phyloP scores from a whole-genome alignment of 2,113 vertebrate genomes.

The Vombatus ursinus region DNA sequence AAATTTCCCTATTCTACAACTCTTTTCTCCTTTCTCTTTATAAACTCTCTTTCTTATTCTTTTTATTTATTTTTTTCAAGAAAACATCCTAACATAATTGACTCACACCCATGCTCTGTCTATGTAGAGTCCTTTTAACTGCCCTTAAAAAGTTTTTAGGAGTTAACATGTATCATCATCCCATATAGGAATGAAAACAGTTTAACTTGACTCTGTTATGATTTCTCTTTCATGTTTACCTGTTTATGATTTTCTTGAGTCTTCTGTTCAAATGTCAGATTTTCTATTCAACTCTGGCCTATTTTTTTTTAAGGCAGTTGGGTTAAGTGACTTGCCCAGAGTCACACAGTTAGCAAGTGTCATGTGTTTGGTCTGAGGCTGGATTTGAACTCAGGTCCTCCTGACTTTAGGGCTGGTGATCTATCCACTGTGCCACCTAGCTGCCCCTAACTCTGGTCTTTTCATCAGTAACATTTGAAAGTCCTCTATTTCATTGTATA shows the following conservation, averaged over 20 bases:
- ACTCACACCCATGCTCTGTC: not conserved
- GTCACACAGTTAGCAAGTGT: no score
- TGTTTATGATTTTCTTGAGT: not conserved
- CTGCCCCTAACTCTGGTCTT: not conserved
- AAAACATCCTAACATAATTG: not conserved
- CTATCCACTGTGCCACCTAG: no score
- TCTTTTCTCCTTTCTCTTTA: not conserved
- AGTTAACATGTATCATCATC: not conserved
- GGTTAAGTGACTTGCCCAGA: no score
- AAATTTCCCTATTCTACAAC: not conserved
- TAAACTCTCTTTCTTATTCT: not conserved
- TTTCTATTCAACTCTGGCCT: not conserved
- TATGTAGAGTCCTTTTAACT: not conserved
- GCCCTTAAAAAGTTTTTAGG: not conserved
- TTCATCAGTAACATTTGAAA: no score
- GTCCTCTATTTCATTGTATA: no score
- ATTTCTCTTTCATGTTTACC: no score
- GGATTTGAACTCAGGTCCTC: no score
- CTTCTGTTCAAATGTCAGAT: not conserved
- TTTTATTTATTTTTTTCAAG: no score
- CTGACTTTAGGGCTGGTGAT: no score
- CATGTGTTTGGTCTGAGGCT: no score
- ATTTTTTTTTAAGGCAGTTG: no score
- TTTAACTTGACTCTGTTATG: not conserved
- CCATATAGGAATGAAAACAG: not conserved